These are phyloP conservation scores for Xenopus borealis DNA, from an alignment of 2,113 vertebrate species.

Conservation along the genomic window DNA sequence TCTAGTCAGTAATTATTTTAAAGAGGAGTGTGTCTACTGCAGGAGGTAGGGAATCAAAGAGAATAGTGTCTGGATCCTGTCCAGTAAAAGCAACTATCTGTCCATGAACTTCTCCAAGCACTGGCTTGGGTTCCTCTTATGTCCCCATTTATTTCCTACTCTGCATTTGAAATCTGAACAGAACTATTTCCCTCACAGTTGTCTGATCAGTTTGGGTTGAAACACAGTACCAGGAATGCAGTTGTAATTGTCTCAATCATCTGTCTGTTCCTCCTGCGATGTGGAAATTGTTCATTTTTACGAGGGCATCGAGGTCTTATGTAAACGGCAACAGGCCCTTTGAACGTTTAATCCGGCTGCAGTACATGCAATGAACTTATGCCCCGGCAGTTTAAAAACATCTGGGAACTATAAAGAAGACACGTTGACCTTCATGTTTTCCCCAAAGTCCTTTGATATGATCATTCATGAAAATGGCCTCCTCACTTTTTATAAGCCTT, in stretches of 20 bases:
- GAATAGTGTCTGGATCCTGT: slow-evolving; percentile 31
- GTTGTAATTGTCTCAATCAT: background rate
- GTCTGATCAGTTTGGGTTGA: background rate
- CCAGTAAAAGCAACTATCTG: slow-evolving; percentile 46
- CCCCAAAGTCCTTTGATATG: background rate
- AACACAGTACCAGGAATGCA: background rate
- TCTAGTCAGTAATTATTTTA: slow-evolving; percentile 57
- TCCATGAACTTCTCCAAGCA: slow-evolving; percentile 38
- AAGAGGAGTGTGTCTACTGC: slow-evolving; percentile 53
- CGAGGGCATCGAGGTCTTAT: background rate
- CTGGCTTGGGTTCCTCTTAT: background rate
- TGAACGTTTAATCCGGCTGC: slow-evolving; percentile 24
- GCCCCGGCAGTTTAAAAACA: slow-evolving; percentile 23
- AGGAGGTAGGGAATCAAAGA: slow-evolving; percentile 30
- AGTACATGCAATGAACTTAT: slow-evolving; percentile 18
- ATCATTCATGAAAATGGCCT: slow-evolving; percentile 7
- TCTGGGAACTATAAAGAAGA: slow-evolving; percentile 35
- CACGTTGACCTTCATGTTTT: slow-evolving; percentile 39
- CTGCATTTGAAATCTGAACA: no score
- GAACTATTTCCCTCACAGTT: no score
- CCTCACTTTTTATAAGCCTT: background rate
- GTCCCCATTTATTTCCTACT: no score
- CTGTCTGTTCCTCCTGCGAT: background rate
- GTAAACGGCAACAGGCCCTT: slow-evolving; percentile 4
- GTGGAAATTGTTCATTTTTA: slow-evolving; percentile 5